Percentiles rank a stretch among this genome's conserved stretches.
Evolutionary conservation across 2,888 invertebrate genomes (phyloP).

Genomic region (Eristalis pertinax): DNA sequence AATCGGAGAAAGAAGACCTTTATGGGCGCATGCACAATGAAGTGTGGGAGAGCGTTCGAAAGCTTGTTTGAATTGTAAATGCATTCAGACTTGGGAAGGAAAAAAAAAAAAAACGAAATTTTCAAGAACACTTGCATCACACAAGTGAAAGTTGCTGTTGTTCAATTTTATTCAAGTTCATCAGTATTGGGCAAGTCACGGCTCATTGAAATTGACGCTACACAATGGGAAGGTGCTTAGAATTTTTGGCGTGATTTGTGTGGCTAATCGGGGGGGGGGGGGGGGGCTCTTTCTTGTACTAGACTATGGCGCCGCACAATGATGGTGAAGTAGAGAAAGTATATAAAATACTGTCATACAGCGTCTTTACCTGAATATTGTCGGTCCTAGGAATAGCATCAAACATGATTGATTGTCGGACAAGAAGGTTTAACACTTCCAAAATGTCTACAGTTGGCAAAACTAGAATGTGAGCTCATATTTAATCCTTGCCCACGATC

Average conservation of each 20-base stretch:
- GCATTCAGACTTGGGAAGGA: background rate
- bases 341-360: too few species aligned
- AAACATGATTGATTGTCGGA: too few species aligned
- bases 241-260: background rate
- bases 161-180: background rate
- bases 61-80: background rate
- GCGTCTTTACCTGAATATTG: too few species aligned
- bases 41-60: background rate
- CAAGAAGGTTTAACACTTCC: too few species aligned
- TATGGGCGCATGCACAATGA: background rate
- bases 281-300: too few species aligned
- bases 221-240: background rate
- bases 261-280: too few species aligned
- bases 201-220: background rate
- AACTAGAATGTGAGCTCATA: too few species aligned
- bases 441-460: too few species aligned
- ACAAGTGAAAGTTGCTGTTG: background rate
- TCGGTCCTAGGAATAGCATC: too few species aligned
- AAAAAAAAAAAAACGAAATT: background rate
- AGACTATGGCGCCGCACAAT: too few species aligned
- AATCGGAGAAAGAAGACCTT: background rate
- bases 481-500: too few species aligned
- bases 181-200: background rate
- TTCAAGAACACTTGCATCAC: background rate
- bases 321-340: too few species aligned